Percentiles rank a stretch among this genome's conserved stretches.
Conservation (phyloP, 2,888 invertebrate genomes). For the Cryptops parisi region DNA sequence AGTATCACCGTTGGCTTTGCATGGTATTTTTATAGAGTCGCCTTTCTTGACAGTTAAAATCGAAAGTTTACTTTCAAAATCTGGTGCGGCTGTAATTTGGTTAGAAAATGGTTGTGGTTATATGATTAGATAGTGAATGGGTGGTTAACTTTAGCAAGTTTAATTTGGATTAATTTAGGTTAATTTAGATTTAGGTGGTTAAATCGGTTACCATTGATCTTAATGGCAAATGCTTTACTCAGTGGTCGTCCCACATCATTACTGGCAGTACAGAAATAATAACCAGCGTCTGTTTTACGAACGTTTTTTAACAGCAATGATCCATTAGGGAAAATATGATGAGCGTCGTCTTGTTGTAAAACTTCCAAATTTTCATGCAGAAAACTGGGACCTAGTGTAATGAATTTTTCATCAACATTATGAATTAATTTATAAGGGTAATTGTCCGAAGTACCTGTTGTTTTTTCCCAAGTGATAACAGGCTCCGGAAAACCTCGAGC, state of each 20-base stretch:
- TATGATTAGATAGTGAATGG: too few relatives aligned
- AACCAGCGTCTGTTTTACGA: slow-evolving; percentile 5
- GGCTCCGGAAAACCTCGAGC: slow-evolving; percentile 86
- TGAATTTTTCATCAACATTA: too few relatives aligned
- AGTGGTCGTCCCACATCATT: slow-evolving; percentile 14
- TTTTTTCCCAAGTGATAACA: slow-evolving; percentile 60
- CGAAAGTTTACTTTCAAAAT: not conserved
- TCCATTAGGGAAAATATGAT: slow-evolving; percentile 12
- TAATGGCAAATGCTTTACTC: slow-evolving; percentile 5
- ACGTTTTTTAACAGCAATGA: slow-evolving; percentile 3
- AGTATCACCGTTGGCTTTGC: not conserved
- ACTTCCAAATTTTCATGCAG: too few relatives aligned
- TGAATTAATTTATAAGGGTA: slow-evolving; percentile 3
- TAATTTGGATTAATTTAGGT: too few relatives aligned
- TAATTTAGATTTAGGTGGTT: too few relatives aligned
- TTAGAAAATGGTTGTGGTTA: not conserved
- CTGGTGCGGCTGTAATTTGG: not conserved
- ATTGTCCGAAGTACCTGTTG: slow-evolving; percentile 7
- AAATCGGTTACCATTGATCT: slow-evolving; percentile 14
- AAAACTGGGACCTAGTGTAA: too few relatives aligned
- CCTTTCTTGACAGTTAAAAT: not conserved
- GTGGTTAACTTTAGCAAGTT: too few relatives aligned
- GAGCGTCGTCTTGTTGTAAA: too few relatives aligned
- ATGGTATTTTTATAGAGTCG: not conserved
- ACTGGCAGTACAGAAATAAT: slow-evolving; percentile 12